These are phyloP conservation scores for Epinephelus fuscoguttatus DNA, from an alignment of 2,113 vertebrate species.

Conservation along the genomic window DNA sequence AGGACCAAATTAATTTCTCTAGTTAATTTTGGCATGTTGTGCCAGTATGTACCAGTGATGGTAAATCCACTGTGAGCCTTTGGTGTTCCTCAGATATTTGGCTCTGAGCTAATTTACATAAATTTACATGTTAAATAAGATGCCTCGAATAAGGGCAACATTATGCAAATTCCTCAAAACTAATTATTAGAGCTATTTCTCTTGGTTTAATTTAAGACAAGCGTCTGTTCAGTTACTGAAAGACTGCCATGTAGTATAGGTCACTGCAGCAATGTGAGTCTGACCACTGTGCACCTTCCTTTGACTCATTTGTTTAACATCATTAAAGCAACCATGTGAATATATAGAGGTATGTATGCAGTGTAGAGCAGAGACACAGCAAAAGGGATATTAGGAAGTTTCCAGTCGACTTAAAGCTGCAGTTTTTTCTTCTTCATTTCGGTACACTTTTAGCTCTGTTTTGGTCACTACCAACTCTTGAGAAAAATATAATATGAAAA, in stretches of 20 bases:
- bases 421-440: background rate
- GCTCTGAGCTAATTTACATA: constrained; percentile 59
- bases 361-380: background rate
- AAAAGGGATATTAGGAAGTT: background rate
- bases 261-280: background rate
- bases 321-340: background rate
- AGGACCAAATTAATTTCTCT: constrained; percentile 39
- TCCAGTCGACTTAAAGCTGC: background rate
- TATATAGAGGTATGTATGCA: background rate
- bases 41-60: constrained; percentile 21
- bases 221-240: background rate
- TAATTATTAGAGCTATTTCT: constrained; percentile 55
- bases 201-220: constrained; percentile 20
- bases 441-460: too few relatives aligned
- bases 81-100: constrained; percentile 49
- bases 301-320: background rate
- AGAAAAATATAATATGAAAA: too few relatives aligned
- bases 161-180: constrained; percentile 58
- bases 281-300: background rate
- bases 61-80: constrained; percentile 32
- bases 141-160: constrained; percentile 45
- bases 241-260: background rate
- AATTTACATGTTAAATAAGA: constrained; percentile 66
- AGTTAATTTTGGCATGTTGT: constrained; percentile 56
- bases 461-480: too few relatives aligned